phyloP scores from a whole-genome alignment of 2,797 vertebrate species.

The Parauchenoglanis punctatus region DNA sequence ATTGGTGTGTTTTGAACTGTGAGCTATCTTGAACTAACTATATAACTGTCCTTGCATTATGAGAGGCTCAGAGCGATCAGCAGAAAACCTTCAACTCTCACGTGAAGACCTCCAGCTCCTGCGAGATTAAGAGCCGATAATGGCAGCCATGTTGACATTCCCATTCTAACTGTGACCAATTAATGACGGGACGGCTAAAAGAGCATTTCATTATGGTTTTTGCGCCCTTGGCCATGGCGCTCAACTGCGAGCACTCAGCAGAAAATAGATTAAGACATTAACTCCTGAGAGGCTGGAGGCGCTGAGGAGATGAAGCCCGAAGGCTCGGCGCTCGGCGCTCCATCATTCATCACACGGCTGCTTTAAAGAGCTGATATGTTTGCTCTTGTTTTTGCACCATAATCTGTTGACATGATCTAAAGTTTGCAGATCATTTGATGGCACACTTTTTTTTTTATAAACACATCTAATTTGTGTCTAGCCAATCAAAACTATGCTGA shows the following conservation, averaged over 20 bases:
- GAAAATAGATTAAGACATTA: conserved; percentile 73
- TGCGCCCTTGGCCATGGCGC: conserved; percentile 50
- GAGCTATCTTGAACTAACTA: too few relatives aligned
- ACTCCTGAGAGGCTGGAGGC: conserved; percentile 62
- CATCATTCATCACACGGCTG: conserved; percentile 53
- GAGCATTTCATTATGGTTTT: conserved; percentile 59
- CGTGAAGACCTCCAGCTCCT: conserved; percentile 31
- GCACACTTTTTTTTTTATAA: too few relatives aligned
- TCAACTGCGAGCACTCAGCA: conserved; percentile 53
- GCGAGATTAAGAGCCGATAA: conserved; percentile 47
- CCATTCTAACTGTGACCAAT: conserved; percentile 63
- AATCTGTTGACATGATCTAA: not conserved
- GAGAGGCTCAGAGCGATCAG: conserved; percentile 39
- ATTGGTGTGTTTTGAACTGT: not conserved
- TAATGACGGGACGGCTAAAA: conserved; percentile 59
- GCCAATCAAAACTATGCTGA: too few relatives aligned
- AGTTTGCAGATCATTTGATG: too few relatives aligned
- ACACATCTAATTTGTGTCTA: too few relatives aligned
- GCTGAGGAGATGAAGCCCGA: conserved; percentile 53
- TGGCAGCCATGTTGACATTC: conserved; percentile 45
- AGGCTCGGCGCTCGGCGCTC: conserved; percentile 54
- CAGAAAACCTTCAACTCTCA: conserved; percentile 26
- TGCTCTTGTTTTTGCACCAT: not conserved
- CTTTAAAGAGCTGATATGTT: conserved; percentile 46
- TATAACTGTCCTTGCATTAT: conserved; percentile 4